phyloP scores from a whole-genome alignment of 1,140 invertebrate species.

The Lasioglossum albipes region DNA sequence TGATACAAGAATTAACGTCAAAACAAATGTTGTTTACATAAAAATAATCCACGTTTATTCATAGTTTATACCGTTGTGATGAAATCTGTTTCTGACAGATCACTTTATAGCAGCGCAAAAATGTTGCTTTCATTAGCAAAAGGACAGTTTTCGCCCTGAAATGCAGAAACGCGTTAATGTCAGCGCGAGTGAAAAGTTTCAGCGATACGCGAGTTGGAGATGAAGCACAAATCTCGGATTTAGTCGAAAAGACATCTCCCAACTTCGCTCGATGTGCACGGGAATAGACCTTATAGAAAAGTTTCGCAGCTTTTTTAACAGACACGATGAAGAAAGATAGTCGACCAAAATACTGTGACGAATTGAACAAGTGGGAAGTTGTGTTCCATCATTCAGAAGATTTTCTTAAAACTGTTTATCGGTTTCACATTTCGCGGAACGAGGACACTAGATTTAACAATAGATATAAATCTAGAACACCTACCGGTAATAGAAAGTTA shows the following conservation, averaged over 20 bases:
- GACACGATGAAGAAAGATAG: background rate
- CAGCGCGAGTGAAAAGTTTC: background rate
- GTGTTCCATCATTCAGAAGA: background rate
- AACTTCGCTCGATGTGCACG: background rate
- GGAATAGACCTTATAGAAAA: constrained; percentile 1
- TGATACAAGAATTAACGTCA: no score
- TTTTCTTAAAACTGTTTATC: background rate
- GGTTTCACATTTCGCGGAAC: background rate
- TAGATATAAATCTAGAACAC: background rate
- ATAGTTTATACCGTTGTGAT: no score
- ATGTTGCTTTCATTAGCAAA: background rate
- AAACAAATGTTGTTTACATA: no score
- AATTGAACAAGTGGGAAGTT: background rate
- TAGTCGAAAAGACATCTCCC: background rate
- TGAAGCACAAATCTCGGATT: background rate
- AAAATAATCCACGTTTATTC: no score
- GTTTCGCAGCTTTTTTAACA: background rate
- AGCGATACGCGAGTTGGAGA: background rate
- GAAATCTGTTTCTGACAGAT: no score
- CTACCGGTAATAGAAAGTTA: no score
- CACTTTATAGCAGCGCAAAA: no score
- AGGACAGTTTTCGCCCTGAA: background rate
- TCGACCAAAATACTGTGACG: background rate
- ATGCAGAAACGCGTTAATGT: background rate
- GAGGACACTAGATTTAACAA: background rate